Evolutionary conservation across 2,113 vertebrate genomes (phyloP).

Genomic region (Phodopus roborovskii): DNA sequence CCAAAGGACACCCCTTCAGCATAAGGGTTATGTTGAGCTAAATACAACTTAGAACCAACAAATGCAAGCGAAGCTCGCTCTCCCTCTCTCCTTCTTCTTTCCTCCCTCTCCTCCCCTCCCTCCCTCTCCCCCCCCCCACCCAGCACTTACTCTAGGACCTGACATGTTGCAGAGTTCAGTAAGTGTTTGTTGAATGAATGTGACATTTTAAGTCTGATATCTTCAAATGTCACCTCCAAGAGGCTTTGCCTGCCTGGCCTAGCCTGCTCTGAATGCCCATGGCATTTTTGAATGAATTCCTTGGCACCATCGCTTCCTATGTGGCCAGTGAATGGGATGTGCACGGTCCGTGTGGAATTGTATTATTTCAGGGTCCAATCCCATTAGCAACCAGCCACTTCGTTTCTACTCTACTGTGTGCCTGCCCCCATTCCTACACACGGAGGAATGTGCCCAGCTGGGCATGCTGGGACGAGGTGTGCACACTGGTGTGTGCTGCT

Average conservation of each 20-base stretch:
- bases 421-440: fast-evolving
- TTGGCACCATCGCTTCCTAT: not conserved
- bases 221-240: not conserved
- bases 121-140: not conserved
- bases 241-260: not conserved
- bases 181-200: not conserved
- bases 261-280: not conserved
- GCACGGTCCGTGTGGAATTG: not conserved
- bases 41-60: not conserved
- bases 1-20: not conserved
- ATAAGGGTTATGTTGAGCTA: not conserved
- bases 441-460: not conserved
- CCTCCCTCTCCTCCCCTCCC: not conserved
- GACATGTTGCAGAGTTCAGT: not conserved
- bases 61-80: too few relatives aligned
- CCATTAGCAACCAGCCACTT: not conserved
- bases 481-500: too few relatives aligned
- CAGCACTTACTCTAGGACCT: not conserved
- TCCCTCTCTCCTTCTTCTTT: not conserved
- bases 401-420: not conserved
- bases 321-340: not conserved
- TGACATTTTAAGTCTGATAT: not conserved
- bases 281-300: too few relatives aligned
- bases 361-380: not conserved
- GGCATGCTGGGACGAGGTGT: not conserved